Evolutionary conservation across 2,888 invertebrate species (phyloP), one percentile per base, ranked within the genome.

Genomic region (Clivina fossor): DNA sequence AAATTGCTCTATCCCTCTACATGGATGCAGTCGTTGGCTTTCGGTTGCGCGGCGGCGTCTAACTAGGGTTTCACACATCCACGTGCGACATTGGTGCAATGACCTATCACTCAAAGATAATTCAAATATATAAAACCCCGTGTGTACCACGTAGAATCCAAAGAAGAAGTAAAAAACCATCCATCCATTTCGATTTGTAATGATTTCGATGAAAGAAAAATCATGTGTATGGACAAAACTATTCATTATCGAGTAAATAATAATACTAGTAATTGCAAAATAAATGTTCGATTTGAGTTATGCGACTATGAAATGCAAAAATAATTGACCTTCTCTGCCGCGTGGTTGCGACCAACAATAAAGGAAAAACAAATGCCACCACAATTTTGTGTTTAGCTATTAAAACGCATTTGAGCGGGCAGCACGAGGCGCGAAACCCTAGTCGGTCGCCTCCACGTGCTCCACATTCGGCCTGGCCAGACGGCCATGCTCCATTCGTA

Each of bases 361-460:
- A 24, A 41, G 13, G 40, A 43, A 43, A 43, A 43, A 43, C 43
- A 43, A 43, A 43, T 22, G 20, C n/a, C 24, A 43, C 20, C 26
- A 26, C 26, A 16, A 26, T 43, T 43, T 43, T 24, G 18, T 26
- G 15, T 40, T n/a, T 8, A 35, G 15, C 2, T 15, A 15, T 35
- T 11, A 35, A 35, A 35, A 26, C 26, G 13, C 43, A n/a, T n/a
- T n/a, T n/a, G n/a, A n/a, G n/a, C n/a, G n/a, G 15, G 20, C 44
- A 28, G 19, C 44, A 53, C 53, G 53, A 53, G 53, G 33, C 26
- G 19, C 11, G 68, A 70, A 62, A 61, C 69, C 70, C 47, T 63
- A 66, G 72, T 73, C 53, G 37, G 61, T 65, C 68, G 72, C 74
- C 73, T 71, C 73, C 73, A 74, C 73, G 73, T 74, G 73, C 63